Base-by-base conservation (phyloP, 92 coral and sea anemone genomes). In the Bergia puertoricense region DNA sequence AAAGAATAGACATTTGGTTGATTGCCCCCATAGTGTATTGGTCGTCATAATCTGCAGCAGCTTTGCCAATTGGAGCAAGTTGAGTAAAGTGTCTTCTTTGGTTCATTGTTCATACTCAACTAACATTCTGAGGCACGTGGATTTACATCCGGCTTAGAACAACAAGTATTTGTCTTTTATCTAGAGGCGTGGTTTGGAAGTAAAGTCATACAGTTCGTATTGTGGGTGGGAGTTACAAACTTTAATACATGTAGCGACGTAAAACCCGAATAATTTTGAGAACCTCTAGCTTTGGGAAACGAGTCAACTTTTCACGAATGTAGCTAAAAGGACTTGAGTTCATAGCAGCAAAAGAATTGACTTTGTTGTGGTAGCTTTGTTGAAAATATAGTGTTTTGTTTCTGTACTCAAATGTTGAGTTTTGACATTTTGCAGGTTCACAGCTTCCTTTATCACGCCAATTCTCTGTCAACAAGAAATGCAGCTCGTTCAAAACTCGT, bases 401-500 rank as follows among this genome's bases (percentile, higher is more conserved):
- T 22, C 16, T 36, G 15, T 73, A 54, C 15, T 4, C n/a, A 37
- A 30, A 23, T 50, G 39, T 48, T 57, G 13, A 13, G 2, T 11
- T 6, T 8, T 16, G 50, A n/a, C 15, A 66, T 86, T 45, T 45
- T 23, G 43, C 51, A 97, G 99, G 90, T 97, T 93, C 89, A 95
- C 98, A 5, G 92, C 95, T 48, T 88, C 94, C 16, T 74, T 74
- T 59, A 93, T 97, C 77, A 92, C 97, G 0, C 99, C 98, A 30
- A 91, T 91, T 85, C 93, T 97, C 73, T 92, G 99, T 81, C 93
- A 91, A 73, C 94, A 94, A 81, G 99, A 97, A 72, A 94, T 97
- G 96, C 92, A 94, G 42, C 89, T 89, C 51, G 98, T 97, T 79
- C 98, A 94, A 90, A 92, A 69, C 74, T 91, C 96, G 82, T 91